Evolutionary conservation across 2,888 invertebrate species (phyloP).

Genomic region (Gortyna flavago): DNA sequence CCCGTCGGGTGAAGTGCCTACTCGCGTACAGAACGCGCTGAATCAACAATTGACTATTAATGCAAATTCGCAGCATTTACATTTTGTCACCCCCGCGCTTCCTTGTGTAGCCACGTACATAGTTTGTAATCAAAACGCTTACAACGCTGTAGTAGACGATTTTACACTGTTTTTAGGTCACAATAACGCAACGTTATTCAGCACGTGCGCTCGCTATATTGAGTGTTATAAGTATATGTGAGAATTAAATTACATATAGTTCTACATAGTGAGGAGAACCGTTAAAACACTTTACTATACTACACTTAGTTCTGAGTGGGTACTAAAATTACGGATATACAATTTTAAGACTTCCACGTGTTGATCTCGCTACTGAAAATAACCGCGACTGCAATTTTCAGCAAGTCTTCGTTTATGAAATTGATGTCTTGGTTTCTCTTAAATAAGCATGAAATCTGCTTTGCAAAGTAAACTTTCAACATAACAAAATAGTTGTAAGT

Average conservation of each 20-base stretch:
- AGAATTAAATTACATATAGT: slow-evolving; percentile 11
- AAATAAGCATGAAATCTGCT: slow-evolving; percentile 22
- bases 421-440: slow-evolving; percentile 26
- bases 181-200: slow-evolving; percentile 62
- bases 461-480: slow-evolving; percentile 70
- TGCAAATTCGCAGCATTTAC: slow-evolving; percentile 80
- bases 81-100: slow-evolving; percentile 72
- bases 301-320: slow-evolving; percentile 14
- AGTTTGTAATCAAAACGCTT: slow-evolving; percentile 72
- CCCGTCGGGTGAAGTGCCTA: slow-evolving; percentile 73
- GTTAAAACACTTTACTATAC: slow-evolving; percentile 14
- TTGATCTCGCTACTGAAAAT: slow-evolving; percentile 9
- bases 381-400: neutral
- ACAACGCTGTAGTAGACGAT: slow-evolving; percentile 72
- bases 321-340: neutral
- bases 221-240: slow-evolving; percentile 33
- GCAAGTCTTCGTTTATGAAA: slow-evolving; percentile 31
- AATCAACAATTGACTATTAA: slow-evolving; percentile 84
- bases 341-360: slow-evolving; percentile 18
- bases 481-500: slow-evolving; percentile 68
- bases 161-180: slow-evolving; percentile 80
- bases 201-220: slow-evolving; percentile 69
- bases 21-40: slow-evolving; percentile 76
- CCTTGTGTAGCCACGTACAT: slow-evolving; percentile 52
- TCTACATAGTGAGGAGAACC: slow-evolving; percentile 10